phyloP scores from a whole-genome alignment of 2,113 vertebrate genomes.

The Oostethus manadensis region DNA sequence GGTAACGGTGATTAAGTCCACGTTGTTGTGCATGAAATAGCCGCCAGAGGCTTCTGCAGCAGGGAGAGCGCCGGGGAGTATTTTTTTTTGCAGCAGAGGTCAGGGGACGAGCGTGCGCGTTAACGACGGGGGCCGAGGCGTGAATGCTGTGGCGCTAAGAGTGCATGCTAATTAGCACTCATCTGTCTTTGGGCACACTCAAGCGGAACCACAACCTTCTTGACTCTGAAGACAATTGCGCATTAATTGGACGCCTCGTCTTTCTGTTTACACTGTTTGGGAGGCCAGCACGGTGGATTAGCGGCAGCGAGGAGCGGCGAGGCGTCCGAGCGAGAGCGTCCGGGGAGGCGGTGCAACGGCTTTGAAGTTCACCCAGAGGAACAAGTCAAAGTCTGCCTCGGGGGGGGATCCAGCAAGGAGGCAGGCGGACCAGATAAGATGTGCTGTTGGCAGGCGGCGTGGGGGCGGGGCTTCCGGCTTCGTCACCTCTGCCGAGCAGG shows the following conservation, averaged over 20 bases:
- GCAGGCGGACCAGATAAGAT: too few relatives aligned
- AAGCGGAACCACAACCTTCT: conserved; percentile 65
- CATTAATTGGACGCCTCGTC: conserved; percentile 59
- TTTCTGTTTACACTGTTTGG: conserved; percentile 13
- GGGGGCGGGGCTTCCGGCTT: too few relatives aligned
- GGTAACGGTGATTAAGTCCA: conserved; percentile 52
- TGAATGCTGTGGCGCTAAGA: conserved; percentile 58
- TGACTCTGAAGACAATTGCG: conserved; percentile 60
- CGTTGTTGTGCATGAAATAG: conserved; percentile 36
- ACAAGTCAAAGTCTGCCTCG: too few relatives aligned
- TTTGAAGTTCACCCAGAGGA: too few relatives aligned
- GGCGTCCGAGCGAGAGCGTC: too few relatives aligned
- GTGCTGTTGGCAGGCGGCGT: too few relatives aligned
- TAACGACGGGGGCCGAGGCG: conserved; percentile 56
- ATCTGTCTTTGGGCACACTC: conserved; percentile 55
- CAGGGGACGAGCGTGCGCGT: conserved; percentile 54
- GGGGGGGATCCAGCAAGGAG: too few relatives aligned
- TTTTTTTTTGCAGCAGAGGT: conserved; percentile 27
- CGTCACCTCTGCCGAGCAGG: too few relatives aligned
- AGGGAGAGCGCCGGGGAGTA: conserved; percentile 27
- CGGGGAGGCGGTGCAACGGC: too few relatives aligned
- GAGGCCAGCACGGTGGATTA: conserved; percentile 6
- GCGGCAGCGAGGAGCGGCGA: conserved; percentile 11
- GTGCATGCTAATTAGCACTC: conserved; percentile 66
- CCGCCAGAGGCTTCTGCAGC: conserved; percentile 28